phyloP scores from a whole-genome alignment of 2,797 vertebrate genomes.

The Pristis pectinata region DNA sequence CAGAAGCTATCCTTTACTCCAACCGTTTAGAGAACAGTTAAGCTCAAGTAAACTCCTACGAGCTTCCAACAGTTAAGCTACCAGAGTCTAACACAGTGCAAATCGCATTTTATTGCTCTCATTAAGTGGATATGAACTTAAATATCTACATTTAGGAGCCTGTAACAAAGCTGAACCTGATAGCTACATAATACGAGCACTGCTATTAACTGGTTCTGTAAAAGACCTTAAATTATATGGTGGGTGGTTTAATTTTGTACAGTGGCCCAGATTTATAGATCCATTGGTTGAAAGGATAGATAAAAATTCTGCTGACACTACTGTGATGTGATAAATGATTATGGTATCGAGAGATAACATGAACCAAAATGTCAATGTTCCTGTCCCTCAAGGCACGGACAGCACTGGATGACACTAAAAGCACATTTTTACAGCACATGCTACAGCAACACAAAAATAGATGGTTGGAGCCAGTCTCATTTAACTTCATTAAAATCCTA shows the following conservation, averaged over 20 bases:
- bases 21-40: too few species aligned
- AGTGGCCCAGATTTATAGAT: constrained; percentile 10
- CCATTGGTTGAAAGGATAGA: constrained; percentile 2
- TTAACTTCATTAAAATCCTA: neutral
- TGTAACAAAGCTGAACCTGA: neutral
- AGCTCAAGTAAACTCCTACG: neutral
- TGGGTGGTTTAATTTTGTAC: neutral
- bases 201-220: neutral
- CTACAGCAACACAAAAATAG: neutral
- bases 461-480: neutral
- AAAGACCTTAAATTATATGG: neutral
- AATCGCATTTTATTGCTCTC: neutral
- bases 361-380: constrained; percentile 26
- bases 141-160: neutral
- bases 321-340: neutral
- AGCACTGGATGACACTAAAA: neutral
- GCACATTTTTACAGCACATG: neutral
- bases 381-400: neutral
- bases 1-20: neutral
- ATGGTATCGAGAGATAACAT: neutral
- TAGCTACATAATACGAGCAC: neutral
- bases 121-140: neutral
- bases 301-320: constrained; percentile 5
- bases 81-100: neutral
- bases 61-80: neutral